Evolutionary conservation across 2,113 vertebrate species (phyloP).

Genomic region (Sebastes schlegelii): DNA sequence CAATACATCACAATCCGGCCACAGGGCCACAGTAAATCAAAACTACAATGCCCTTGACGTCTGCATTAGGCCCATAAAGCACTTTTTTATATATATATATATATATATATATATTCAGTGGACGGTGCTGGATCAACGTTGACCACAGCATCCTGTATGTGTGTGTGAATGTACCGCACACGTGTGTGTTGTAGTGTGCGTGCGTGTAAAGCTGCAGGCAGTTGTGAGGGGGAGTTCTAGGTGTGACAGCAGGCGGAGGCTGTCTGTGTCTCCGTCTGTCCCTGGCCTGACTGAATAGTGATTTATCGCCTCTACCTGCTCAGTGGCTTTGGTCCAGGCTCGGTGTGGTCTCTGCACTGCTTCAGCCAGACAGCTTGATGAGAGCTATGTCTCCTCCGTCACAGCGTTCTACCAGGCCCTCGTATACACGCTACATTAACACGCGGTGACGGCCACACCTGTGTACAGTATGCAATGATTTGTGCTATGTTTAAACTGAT

Average conservation of each 20-base stretch:
- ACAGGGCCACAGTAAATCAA: slow-evolving; percentile 76
- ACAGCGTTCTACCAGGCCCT: slow-evolving; percentile 20
- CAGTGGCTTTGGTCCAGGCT: slow-evolving; percentile 54
- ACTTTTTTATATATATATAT: slow-evolving; percentile 22
- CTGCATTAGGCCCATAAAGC: slow-evolving; percentile 69
- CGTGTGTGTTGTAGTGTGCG: background rate
- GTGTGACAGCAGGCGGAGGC: slow-evolving; percentile 39
- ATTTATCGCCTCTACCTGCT: slow-evolving; percentile 69
- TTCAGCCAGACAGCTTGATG: slow-evolving; percentile 49
- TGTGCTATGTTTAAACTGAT: slow-evolving; percentile 39
- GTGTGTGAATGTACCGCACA: slow-evolving; percentile 10
- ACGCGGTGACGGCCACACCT: slow-evolving; percentile 27
- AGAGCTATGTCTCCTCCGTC: slow-evolving; percentile 22
- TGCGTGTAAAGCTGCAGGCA: slow-evolving; percentile 30
- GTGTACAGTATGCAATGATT: background rate
- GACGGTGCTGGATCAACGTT: slow-evolving; percentile 31
- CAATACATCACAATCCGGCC: slow-evolving; percentile 72
- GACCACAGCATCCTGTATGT: slow-evolving; percentile 26
- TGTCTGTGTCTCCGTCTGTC: slow-evolving; percentile 46
- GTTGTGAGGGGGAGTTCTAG: slow-evolving; percentile 12
- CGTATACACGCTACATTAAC: slow-evolving; percentile 1
- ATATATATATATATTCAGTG: slow-evolving; percentile 18
- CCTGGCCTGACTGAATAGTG: slow-evolving; percentile 43
- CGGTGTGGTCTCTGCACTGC: slow-evolving; percentile 57
- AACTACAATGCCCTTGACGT: slow-evolving; percentile 70